These are phyloP conservation scores for Dryobates pubescens DNA, from an alignment of 2,797 vertebrate species.

Conservation along the genomic window DNA sequence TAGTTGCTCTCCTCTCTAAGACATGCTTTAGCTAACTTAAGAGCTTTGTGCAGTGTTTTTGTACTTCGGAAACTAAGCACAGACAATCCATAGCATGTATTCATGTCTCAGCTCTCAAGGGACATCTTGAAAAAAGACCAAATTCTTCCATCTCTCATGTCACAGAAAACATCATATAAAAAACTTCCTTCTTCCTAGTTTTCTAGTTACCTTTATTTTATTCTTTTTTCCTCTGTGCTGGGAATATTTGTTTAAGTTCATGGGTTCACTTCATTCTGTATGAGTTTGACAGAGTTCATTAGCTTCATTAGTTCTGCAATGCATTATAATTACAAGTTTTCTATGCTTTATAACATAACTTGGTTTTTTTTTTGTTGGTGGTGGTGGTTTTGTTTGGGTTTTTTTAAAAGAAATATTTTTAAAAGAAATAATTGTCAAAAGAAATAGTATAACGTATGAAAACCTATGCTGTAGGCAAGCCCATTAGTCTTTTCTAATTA, in stretches of 20 bases:
- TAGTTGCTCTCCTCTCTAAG: not conserved
- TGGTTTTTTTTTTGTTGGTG: not conserved
- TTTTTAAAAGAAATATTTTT: no score
- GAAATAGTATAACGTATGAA: not conserved
- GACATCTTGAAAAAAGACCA: not conserved
- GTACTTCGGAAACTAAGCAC: not conserved
- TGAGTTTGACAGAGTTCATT: not conserved
- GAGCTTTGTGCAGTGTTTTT: not conserved
- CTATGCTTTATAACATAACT: not conserved
- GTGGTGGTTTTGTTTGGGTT: no score
- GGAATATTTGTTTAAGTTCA: not conserved
- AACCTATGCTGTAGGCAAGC: accelerated
- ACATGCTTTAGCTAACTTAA: not conserved
- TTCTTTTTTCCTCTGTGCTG: not conserved
- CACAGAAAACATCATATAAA: not conserved
- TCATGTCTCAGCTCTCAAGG: not conserved
- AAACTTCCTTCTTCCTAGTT: accelerated
- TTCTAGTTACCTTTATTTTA: no score
- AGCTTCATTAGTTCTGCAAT: not conserved
- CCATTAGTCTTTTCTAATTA: not conserved
- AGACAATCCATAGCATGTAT: not conserved
- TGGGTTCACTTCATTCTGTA: not conserved
- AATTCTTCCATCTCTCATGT: not conserved
- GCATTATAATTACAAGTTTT: not conserved
- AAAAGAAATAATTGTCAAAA: not conserved